Base-by-base conservation (phyloP, 2,888 invertebrate genomes). In the Cephus nigrinus region DNA sequence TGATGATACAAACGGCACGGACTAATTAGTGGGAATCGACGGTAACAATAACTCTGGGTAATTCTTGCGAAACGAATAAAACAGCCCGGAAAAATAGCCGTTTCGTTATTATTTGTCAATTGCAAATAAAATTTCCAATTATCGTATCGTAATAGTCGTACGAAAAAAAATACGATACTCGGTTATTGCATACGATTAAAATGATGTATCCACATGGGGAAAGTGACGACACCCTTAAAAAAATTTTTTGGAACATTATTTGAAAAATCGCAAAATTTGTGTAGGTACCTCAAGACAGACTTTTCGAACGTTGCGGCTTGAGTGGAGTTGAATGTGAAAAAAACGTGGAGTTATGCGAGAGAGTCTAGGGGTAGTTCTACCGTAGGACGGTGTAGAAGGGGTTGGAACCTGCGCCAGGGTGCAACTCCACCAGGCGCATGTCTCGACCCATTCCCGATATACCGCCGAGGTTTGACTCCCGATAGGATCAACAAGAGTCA, bases 381-480 rank as follows among this genome's bases (percentile, higher is more conserved):
- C 12, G 33, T 31, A 33, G 11, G 31, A 33, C 15, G 71, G 2
- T 31, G 15, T 76, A 79, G 82, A 81, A 83, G 84, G 86, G 86
- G 86, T 87, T 84, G 86, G 86, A 88, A 89, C 90, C 89, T 90
- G 91, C 90, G 90, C 90, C 82, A 84, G 82, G 86, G 86, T 86
- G 88, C 85, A 87, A 83, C 86, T 86, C 84, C 86, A 84, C 80
- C 84, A 82, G 82, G 91, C 90, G 91, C 91, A 91, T 91, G 90
- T 88, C 86, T 88, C 85, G 82, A 77, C 83, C 82, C 83, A 82
- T 85, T 86, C 87, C 78, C 80, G 80, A 80, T 84, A 80, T 84
- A 82, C 84, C 85, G 84, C 81, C 84, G 82, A 83, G 86, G 83
- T 86, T 88, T 86, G 84, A 87, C 86, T 86, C 80, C 79, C 84